Percentiles rank a stretch among this genome's conserved stretches.
Evolutionary conservation across 2,113 vertebrate species (phyloP).

Genomic region (Grammomys surdaster): DNA sequence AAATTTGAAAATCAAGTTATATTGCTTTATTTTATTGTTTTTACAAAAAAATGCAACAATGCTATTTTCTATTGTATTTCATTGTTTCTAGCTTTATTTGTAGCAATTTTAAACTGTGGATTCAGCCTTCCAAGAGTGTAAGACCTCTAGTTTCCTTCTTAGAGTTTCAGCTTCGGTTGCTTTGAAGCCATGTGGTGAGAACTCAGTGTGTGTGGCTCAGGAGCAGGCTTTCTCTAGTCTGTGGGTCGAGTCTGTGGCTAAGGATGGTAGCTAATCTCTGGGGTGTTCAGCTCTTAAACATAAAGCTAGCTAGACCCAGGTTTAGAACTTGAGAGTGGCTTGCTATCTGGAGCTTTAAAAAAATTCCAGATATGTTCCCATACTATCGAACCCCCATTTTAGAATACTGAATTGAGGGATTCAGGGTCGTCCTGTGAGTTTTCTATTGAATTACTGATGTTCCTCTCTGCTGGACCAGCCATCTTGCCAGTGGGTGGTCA

Average conservation of each 20-base stretch:
- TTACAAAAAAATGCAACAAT: neutral
- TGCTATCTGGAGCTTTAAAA: neutral
- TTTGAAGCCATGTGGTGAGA: constrained; percentile 26
- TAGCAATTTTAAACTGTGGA: neutral
- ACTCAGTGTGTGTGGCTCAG: neutral
- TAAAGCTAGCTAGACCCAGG: neutral
- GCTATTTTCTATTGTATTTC: constrained; percentile 6
- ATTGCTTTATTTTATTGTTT: neutral
- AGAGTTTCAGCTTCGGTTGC: constrained; percentile 30
- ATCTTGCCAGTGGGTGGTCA: neutral
- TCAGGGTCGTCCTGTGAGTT: neutral
- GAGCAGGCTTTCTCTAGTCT: constrained; percentile 31
- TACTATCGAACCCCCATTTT: neutral
- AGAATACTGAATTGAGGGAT: neutral
- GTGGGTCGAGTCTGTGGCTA: neutral
- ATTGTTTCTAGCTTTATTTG: constrained; percentile 25
- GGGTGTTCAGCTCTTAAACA: neutral
- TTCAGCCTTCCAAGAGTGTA: constrained; percentile 18
- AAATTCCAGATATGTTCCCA: neutral
- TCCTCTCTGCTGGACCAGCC: neutral
- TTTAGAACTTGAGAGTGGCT: neutral
- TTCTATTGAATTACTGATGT: neutral
- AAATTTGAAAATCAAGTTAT: constrained; percentile 13
- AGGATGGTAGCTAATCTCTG: constrained; percentile 19
- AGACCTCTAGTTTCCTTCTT: constrained; percentile 37